Evolutionary conservation across 1,140 invertebrate genomes (phyloP).

Genomic region (Coelopa frigida): DNA sequence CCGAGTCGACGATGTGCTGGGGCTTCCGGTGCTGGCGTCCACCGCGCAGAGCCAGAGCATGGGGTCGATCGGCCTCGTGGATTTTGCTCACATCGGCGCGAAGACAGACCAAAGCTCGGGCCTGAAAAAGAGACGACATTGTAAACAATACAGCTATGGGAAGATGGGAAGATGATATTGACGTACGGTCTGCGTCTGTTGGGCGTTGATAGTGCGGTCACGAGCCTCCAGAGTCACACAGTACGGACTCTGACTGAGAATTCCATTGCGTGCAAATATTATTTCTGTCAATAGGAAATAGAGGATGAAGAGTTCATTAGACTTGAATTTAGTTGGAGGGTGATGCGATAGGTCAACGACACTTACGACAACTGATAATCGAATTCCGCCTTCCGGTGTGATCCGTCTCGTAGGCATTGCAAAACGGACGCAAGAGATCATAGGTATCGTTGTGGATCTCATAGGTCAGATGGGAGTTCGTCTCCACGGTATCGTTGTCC

Average conservation of each 20-base stretch:
- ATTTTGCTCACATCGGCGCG: slow-evolving; percentile 25
- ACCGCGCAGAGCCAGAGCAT: slow-evolving; percentile 14
- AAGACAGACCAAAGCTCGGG: slow-evolving; percentile 29
- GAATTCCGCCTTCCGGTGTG: slow-evolving; percentile 34
- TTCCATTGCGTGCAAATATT: slow-evolving; percentile 25
- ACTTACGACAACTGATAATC: slow-evolving; percentile 41
- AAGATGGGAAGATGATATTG: not conserved
- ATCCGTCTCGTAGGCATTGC: slow-evolving; percentile 40
- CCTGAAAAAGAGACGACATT: slow-evolving; percentile 3
- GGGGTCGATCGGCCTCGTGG: slow-evolving; percentile 26
- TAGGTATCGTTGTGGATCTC: slow-evolving; percentile 30
- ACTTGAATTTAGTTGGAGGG: no score
- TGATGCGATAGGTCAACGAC: not conserved
- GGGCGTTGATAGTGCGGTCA: slow-evolving; percentile 23
- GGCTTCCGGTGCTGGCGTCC: slow-evolving; percentile 20
- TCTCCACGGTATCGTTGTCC: slow-evolving; percentile 35
- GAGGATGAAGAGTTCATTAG: not conserved
- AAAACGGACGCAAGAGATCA: slow-evolving; percentile 24
- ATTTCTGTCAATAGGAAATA: slow-evolving; percentile 23
- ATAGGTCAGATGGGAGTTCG: slow-evolving; percentile 31
- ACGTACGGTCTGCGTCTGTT: slow-evolving; percentile 5
- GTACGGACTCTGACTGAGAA: slow-evolving; percentile 27
- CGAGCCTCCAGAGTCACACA: slow-evolving; percentile 30
- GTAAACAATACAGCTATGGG: no score
- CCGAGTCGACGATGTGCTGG: slow-evolving; percentile 19